Percentiles rank a stretch among this genome's conserved stretches.
These are phyloP conservation scores for Volucella bombylans DNA, from an alignment of 2,888 invertebrate species.

Conservation along the genomic window DNA sequence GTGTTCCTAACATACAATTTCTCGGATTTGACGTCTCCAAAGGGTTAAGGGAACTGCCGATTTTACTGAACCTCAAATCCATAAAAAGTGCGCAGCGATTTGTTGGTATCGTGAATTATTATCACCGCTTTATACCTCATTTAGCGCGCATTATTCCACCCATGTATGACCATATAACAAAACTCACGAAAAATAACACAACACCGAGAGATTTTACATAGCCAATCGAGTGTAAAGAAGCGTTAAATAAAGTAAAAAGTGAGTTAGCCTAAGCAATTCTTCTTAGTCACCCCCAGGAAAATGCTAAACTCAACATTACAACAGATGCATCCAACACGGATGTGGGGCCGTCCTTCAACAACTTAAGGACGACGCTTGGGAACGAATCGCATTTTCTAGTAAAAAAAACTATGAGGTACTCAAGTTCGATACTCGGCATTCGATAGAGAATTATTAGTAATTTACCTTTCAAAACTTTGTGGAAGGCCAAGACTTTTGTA, in stretches of 20 bases:
- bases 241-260: constrained; percentile 5
- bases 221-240: constrained; percentile 1
- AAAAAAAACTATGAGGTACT: constrained; percentile 6
- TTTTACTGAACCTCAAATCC: too few relatives aligned
- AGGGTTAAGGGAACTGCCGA: too few relatives aligned
- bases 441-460: constrained; percentile 1
- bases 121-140: too few relatives aligned
- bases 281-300: constrained; percentile 10
- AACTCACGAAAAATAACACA: background rate
- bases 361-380: background rate
- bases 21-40: too few relatives aligned
- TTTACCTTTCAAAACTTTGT: constrained; percentile 77
- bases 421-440: constrained; percentile 29
- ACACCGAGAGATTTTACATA: background rate
- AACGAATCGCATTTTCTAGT: constrained; percentile 32
- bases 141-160: constrained; percentile 44
- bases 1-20: too few relatives aligned
- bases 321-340: constrained; percentile 23
- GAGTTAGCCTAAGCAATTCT: background rate
- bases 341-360: constrained; percentile 20
- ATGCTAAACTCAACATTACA: background rate
- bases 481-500: constrained; percentile 77
- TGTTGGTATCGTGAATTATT: too few relatives aligned
- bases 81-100: too few relatives aligned
- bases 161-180: constrained; percentile 30